These are phyloP conservation scores for Pteropus rufus DNA, from an alignment of 2,797 vertebrate species.

Conservation along the genomic window DNA sequence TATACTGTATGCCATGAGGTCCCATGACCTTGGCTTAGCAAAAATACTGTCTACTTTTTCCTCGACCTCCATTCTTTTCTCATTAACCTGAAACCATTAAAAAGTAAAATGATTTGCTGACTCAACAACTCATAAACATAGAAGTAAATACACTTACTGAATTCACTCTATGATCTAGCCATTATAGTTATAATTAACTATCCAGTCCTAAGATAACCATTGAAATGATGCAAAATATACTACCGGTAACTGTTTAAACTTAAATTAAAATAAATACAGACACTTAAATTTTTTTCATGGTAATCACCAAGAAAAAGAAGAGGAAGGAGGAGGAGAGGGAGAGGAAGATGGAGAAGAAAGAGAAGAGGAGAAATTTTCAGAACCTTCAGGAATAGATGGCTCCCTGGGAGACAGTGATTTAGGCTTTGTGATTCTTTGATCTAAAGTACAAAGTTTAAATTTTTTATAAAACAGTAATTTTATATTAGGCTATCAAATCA, in stretches of 20 bases:
- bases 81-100: constrained; percentile 52
- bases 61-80: constrained; percentile 19
- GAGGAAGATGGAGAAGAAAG: accelerated
- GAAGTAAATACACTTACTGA: background rate
- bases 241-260: background rate
- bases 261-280: background rate
- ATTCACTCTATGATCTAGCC: background rate
- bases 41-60: constrained; percentile 21
- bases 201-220: background rate
- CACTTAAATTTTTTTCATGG: background rate
- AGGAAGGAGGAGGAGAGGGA: background rate
- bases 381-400: background rate
- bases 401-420: background rate
- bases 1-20: background rate
- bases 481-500: background rate
- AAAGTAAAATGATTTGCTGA: constrained; percentile 51
- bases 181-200: background rate
- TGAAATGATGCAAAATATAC: background rate
- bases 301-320: too few species aligned
- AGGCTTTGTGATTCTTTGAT: background rate
- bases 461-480: background rate
- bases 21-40: background rate
- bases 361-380: background rate
- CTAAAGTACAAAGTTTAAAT: background rate
- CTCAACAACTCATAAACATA: background rate